Evolutionary conservation across 2,113 vertebrate genomes (phyloP), one percentile per base, ranked within the genome.

Genomic region (Trochalopteron elliotii): DNA sequence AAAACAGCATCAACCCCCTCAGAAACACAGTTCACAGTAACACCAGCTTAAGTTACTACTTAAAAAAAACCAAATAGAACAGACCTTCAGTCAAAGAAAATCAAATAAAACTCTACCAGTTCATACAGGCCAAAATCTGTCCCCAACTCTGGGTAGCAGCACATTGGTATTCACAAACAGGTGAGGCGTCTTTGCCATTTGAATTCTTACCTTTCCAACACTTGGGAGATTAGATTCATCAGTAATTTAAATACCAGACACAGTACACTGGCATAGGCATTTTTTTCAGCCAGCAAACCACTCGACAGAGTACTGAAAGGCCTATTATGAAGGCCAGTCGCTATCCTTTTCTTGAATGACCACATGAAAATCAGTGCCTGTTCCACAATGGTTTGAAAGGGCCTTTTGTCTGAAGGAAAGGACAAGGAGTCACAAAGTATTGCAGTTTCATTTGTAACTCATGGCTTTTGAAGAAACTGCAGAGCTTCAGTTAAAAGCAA

Each of bases 361-460:
- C 89, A 89, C 91, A 60, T 69, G 87, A 96, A 97, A 94, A 97
- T 89, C 49, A 12, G 72, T 81, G 81, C 72, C 83, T 42, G 31
- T 70, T 94, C 47, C 79, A 90, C 63, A 79, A 78, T 35, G 22
- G 61, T 90, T 9, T 89, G 63, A 97, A 96, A 94, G 42, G 28
- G 52, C 75, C 83, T 96, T 96, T 94, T 93, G 87, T 91, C 53
- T 81, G 47, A 65, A 87, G 69, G 31, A 88, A 97, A 96, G 86
- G 92, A 96, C 95, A 93, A 71, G 82, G 91, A 95, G 82, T 91
- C 81, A 96, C 56, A 78, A 95, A 96, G 71, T 67, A 89, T 52
- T 79, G 70, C 55, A 67, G 72, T 83, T 90, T 74, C 63, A 82
- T 93, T 89, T 94, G 70, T 74, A 92, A 80, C 70, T 92, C 85